Base-by-base conservation (phyloP, 2,888 invertebrate species). In the Diploptera punctata region DNA sequence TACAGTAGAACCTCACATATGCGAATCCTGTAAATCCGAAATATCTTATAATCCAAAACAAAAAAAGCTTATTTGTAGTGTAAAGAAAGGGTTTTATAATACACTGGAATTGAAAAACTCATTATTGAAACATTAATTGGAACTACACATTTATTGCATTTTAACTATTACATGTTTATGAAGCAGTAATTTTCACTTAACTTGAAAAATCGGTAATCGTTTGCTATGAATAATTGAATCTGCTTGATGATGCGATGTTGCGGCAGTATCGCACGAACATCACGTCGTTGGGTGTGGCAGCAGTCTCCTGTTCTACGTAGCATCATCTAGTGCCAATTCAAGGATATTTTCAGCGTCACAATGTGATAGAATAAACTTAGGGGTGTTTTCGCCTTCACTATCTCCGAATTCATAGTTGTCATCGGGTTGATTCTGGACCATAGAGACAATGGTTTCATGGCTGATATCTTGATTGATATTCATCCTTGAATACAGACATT, bases 271-370 rank as follows among this genome's bases (percentile, higher is more conserved):
- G 18, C 60, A 43, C 60, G 29, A 44, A 60, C 60, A 69, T 69
- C 24, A 60, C 19, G 1, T 60, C 29, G 4, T 4, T 69, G 26
- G 29, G 44, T n/a, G 43, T 69, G 60, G 29, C 44, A 0, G 60
- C 26, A 43, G 44, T 18, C 4, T 38, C 26, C 19, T 69, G 60
- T 60, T 60, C 43, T 57, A 69, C 44, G 1, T 43, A 69, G 44
- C 44, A 16, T n/a, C n/a, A n/a, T n/a, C n/a, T 18, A 60, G 60
- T 33, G 69, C 44, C 44, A 57, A 24, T 19, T 69, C 57, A 69
- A 69, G 69, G 10, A n/a, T 33, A 52, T 5, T 29, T 44, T 44
- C 29, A 67, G n/a, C n/a, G n/a, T n/a, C n/a, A n/a, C n/a, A n/a
- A n/a, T n/a, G n/a, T n/a, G n/a, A n/a, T n/a, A n/a, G n/a, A n/a